Conservation (phyloP, 2,888 invertebrate genomes). For the Caenorhabditis wallacei region DNA sequence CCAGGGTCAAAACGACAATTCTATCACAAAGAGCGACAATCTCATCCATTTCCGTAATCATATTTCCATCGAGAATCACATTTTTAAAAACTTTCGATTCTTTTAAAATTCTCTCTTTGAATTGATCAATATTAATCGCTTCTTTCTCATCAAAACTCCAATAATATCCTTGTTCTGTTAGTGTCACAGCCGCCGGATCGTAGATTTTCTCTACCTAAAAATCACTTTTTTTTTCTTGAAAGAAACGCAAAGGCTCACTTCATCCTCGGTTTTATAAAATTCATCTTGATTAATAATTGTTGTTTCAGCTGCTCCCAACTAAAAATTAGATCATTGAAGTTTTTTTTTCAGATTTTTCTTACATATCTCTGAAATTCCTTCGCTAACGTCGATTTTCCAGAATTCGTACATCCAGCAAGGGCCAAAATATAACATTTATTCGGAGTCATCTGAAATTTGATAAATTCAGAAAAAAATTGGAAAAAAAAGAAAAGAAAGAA, state of each 20-base stretch:
- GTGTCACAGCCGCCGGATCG: constrained; percentile 29
- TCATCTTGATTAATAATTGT: constrained; percentile 78
- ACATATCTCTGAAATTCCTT: constrained; percentile 71
- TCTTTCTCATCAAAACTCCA: constrained; percentile 67
- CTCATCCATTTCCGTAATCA: constrained; percentile 78
- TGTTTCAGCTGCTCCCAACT: constrained; percentile 56
- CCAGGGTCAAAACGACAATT: constrained; percentile 78
- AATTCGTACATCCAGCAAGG: constrained; percentile 79
- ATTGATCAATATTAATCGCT: constrained; percentile 40
- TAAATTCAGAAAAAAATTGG: background rate
- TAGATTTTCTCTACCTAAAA: constrained; percentile 65
- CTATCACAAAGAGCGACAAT: constrained; percentile 70
- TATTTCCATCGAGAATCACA: constrained; percentile 81
- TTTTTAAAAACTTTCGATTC: constrained; percentile 61
- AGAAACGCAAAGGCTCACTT: too few relatives aligned
- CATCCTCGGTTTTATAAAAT: constrained; percentile 73
- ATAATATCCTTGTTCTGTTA: constrained; percentile 53
- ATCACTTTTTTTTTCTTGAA: too few relatives aligned
- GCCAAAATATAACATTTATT: constrained; percentile 60
- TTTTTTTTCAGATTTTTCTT: constrained; percentile 15
- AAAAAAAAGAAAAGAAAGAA: constrained; percentile 9
- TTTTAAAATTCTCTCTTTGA: constrained; percentile 27
- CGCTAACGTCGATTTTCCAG: constrained; percentile 80
- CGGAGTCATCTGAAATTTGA: constrained; percentile 11
- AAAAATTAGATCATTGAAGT: constrained; percentile 28